Evolutionary conservation across 2,888 invertebrate genomes (phyloP).

Genomic region (Lottia gigantea): DNA sequence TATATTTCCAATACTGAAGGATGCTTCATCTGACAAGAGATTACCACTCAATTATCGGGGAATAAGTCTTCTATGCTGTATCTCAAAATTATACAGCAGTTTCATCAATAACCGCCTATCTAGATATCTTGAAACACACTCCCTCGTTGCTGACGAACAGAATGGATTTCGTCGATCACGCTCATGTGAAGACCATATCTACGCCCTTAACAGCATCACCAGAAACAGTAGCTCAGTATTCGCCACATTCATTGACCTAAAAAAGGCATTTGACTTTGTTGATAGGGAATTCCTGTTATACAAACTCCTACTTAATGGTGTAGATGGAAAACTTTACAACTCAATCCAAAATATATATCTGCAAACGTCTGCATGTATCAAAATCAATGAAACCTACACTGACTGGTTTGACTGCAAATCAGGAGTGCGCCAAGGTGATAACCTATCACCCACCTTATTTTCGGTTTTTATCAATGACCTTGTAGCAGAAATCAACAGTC

Average conservation of each 20-base stretch:
- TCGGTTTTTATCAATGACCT: background rate
- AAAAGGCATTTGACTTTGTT: slow-evolving; percentile 21
- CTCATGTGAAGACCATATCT: background rate
- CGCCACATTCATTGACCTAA: slow-evolving; percentile 5
- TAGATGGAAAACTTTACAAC: slow-evolving; percentile 26
- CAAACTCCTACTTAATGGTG: slow-evolving; percentile 22
- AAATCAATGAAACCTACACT: background rate
- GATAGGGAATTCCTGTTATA: slow-evolving; percentile 26
- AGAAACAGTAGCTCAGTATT: background rate
- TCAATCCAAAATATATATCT: slow-evolving; percentile 10
- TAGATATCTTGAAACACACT: background rate
- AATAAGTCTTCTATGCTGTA: background rate
- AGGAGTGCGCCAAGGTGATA: slow-evolving; percentile 9
- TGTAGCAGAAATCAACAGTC: background rate
- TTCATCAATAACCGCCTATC: slow-evolving; percentile 1
- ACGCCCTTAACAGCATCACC: background rate
- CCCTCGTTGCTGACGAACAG: slow-evolving; percentile 12
- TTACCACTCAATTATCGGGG: slow-evolving; percentile 9
- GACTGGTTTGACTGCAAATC: slow-evolving; percentile 4
- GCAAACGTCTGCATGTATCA: background rate
- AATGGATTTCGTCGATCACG: slow-evolving; percentile 8
- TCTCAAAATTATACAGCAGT: background rate
- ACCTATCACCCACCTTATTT: slow-evolving; percentile 6
- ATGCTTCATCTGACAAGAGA: slow-evolving; percentile 5
- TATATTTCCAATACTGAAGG: slow-evolving; percentile 11